Evolutionary conservation across 2,113 vertebrate species (phyloP), one percentile per base, ranked within the genome.

Genomic region (Cyanoliseus patagonus): DNA sequence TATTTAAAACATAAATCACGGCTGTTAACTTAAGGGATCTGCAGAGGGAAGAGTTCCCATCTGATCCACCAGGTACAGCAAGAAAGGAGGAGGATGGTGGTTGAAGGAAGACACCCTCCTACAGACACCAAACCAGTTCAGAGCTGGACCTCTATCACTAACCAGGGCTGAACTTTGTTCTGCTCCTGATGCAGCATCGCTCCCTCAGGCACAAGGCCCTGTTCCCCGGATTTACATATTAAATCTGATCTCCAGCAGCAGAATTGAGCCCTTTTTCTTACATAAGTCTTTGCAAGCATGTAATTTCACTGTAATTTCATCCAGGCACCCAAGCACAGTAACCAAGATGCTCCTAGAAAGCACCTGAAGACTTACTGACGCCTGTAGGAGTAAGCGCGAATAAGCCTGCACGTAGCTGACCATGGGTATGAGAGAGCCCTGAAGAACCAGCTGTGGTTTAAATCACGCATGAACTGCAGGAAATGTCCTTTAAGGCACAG

Each of bases 331-430:
- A 18, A 20, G 14, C 1, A 2, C 28, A 7, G 4, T 12, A 35
- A 37, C 19, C 10, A 44, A 63, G 59, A 1, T 46, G 19, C 63
- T 61, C 39, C 22, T 2, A 39, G 33, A 23, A 35, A 47, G 3
- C 77, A 39, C 37, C 57, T 9, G 4, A 16, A 39, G 44, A 13
- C 55, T n/a, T 33, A 59, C 33, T 16, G 33, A 59, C 4, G 20
- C 57, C 57, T 35, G 33, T 10, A 59, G 33, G 33, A 24, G 57
- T 24, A 59, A 59, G 57, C 23, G 22, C 9, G 12, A 62, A 31
- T 4, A 27, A 18, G 6, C 30, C 55, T 17, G 15, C 51, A 13
- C 0, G 2, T 3, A 16, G n/a, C 1, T 10, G 44, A 24, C 14
- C 2, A 4, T 1, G 11, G 7, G 9, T 24, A 6, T 3, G 35